Percentiles rank a stretch among this genome's conserved stretches.
Evolutionary conservation across 2,113 vertebrate genomes (phyloP).

Genomic region (Micronycteris hirsuta): DNA sequence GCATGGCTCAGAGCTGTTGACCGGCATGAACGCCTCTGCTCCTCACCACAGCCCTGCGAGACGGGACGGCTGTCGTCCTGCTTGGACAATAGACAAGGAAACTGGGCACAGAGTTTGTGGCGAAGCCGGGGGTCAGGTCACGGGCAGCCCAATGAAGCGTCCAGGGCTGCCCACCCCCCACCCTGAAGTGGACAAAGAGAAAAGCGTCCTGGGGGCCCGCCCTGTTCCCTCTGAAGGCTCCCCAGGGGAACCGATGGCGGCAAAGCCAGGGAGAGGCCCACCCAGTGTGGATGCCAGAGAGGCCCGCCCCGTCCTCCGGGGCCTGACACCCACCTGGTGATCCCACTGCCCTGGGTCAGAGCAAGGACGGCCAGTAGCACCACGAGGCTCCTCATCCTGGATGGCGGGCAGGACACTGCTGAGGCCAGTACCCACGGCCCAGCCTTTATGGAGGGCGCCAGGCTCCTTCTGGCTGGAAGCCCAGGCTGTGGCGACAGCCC

Average conservation of each 20-base stretch:
- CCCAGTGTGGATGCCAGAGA: background rate
- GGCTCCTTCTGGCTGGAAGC: background rate
- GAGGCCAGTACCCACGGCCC: rapidly evolving
- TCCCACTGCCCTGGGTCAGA: conserved; percentile 68
- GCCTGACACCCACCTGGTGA: conserved; percentile 71
- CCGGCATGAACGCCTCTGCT: background rate
- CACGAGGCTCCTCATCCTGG: conserved; percentile 76
- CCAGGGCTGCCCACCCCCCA: background rate
- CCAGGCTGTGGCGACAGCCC: no score
- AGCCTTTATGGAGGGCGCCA: conserved; percentile 57
- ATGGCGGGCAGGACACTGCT: rapidly evolving
- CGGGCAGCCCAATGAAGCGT: background rate
- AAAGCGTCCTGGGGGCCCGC: background rate
- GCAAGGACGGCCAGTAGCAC: conserved; percentile 75
- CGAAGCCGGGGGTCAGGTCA: background rate
- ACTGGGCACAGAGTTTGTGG: background rate
- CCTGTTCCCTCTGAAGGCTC: background rate
- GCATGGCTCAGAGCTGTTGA: background rate
- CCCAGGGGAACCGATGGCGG: rapidly evolving
- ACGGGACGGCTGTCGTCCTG: no score
- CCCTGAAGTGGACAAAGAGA: background rate
- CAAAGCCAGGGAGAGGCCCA: background rate
- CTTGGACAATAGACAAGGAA: background rate
- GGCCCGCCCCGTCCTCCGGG: background rate
- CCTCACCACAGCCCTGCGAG: background rate